Evolutionary conservation across 2,888 invertebrate genomes (phyloP), one percentile per base, ranked within the genome.

Genomic region (Perdita meconis): DNA sequence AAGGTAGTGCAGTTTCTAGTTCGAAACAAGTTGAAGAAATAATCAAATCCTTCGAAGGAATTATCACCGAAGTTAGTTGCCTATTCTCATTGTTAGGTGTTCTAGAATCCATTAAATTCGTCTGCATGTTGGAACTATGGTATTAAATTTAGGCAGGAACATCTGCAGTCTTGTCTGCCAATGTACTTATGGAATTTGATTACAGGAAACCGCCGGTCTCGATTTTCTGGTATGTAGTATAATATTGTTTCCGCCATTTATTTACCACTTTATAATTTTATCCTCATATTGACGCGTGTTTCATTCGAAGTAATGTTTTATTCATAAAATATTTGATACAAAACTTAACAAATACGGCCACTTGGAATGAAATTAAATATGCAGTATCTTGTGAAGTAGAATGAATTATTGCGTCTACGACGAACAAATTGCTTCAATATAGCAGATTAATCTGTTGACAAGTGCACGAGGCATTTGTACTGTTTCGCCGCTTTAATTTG

Each of bases 371-470:
- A 30, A n/a, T 53, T 22, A 40, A 38, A 36, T 22, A 22, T 2
- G 4, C 34, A 51, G 24, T 34, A 53, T 53, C 51, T 53, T 53
- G 64, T 30, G 40, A 63, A 34, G 34, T 16, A 42, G n/a, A 55
- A 55, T 36, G 44, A 51, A 64, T 36, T 16, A 36, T 40, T 8
- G 6, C 56, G 16, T 57, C 12, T 5, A 4, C 44, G 24, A 24
- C 26, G 2, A 44, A 64, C 19, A 69, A 47, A 30, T 65, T 47
- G 53, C 12, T 4, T 10, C 55, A 16, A 64, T 56, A 38, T n/a
- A 56, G n/a, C 36, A 30, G 44, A 69, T 65, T 65, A 65, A 69
- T 65, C 42, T 53, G 53, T 55, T 69, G 36, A 65, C 55, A 44
- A 65, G 44, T 47, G 38, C 53, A 38, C 26, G 24, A 6, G 24